phyloP scores from a whole-genome alignment of 2,797 vertebrate species.

The Avahi laniger region DNA sequence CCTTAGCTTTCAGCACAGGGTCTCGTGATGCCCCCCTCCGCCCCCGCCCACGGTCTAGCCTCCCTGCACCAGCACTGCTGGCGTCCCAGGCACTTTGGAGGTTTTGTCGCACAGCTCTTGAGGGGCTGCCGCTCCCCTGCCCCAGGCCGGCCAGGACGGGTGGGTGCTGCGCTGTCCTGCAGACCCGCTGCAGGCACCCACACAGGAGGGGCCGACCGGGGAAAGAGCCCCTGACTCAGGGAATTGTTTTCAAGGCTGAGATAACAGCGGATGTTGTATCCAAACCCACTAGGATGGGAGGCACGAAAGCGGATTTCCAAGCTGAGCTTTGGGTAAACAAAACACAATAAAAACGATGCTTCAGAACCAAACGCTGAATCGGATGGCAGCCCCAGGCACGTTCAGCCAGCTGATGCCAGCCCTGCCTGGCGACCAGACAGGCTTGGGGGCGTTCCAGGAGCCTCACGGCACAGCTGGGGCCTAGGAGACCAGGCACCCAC shows the following conservation, averaged over 20 bases:
- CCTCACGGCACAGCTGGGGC: neutral
- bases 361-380: neutral
- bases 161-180: neutral
- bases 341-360: neutral
- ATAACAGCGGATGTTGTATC: neutral
- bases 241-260: neutral
- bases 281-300: neutral
- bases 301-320: neutral
- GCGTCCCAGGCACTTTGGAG: neutral
- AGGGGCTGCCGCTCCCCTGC: neutral
- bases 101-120: too few relatives aligned
- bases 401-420: neutral
- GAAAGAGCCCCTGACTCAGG: neutral
- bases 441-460: neutral
- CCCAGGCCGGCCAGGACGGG: neutral
- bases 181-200: neutral
- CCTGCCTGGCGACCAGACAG: neutral
- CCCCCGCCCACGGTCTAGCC: too few relatives aligned
- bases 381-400: neutral
- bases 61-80: accelerated
- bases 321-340: neutral
- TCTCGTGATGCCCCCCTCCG: neutral
- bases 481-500: neutral
- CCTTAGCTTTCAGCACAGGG: neutral
- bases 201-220: accelerated